A percentile compares a stretch with the other conserved stretches of the same genome.
phyloP scores from a whole-genome alignment of 2,888 invertebrate genomes.

The Ganaspis brasiliensis region DNA sequence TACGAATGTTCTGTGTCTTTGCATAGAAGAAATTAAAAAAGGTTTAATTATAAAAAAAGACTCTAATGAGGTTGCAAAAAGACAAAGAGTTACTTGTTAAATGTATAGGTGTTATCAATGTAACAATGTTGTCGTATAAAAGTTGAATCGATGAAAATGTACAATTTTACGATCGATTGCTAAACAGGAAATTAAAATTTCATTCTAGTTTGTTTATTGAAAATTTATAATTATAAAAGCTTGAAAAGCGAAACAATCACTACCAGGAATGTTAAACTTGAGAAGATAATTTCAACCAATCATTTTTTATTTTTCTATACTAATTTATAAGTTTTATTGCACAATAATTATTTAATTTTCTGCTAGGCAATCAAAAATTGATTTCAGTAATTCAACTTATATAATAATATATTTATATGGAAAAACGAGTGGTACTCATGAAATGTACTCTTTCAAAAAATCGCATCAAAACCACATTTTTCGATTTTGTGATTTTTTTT shows the following conservation, averaged over 20 bases:
- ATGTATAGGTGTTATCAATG: constrained; percentile 41
- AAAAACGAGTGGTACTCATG: constrained; percentile 8
- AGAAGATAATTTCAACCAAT: too few species aligned
- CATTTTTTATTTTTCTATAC: too few species aligned
- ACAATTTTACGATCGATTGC: neutral
- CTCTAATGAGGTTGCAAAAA: constrained; percentile 16
- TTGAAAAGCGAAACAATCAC: too few species aligned
- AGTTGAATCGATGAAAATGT: constrained; percentile 23
- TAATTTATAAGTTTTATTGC: too few species aligned
- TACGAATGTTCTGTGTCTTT: constrained; percentile 28
- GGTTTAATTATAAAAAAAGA: constrained; percentile 24
- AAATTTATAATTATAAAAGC: too few species aligned
- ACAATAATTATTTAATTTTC: neutral
- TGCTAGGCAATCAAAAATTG: neutral
- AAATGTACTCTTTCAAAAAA: neutral
- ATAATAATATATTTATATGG: constrained; percentile 29
- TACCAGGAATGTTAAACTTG: too few species aligned
- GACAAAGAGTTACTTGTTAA: constrained; percentile 30
- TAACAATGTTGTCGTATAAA: constrained; percentile 42
- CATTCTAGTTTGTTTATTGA: neutral
- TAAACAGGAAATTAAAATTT: neutral
- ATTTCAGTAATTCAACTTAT: constrained; percentile 28
- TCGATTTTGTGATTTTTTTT: neutral
- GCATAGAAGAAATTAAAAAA: constrained; percentile 19
- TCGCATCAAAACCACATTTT: neutral